Conservation (phyloP, 2,888 invertebrate species). For the Electrophaes corylata region DNA sequence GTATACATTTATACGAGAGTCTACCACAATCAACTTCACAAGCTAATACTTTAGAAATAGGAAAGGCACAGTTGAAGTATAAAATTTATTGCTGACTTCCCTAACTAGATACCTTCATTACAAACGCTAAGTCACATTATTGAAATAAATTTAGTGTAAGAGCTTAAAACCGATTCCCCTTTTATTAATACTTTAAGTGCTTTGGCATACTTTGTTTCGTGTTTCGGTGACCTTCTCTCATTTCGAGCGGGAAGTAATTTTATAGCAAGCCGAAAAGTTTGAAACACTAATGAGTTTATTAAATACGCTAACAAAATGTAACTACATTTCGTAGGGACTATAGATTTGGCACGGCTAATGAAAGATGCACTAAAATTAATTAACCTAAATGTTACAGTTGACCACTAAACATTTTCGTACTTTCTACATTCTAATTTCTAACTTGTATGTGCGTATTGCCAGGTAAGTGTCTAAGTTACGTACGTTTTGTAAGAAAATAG, state of each 20-base stretch:
- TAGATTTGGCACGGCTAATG: conserved; percentile 75
- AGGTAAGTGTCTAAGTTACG: conserved; percentile 71
- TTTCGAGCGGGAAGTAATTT: conserved; percentile 43
- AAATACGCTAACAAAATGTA: conserved; percentile 44
- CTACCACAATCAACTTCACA: conserved; percentile 74
- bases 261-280: conserved; percentile 45
- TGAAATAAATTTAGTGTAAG: conserved; percentile 47
- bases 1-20: conserved; percentile 72
- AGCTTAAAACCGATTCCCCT: conserved; percentile 42
- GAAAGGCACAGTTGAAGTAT: conserved; percentile 85
- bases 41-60: conserved; percentile 83
- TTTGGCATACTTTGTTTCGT: conserved; percentile 46
- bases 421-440: conserved; percentile 59
- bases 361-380: conserved; percentile 48
- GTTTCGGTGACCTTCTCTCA: conserved; percentile 34
- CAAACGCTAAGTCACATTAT: conserved; percentile 46
- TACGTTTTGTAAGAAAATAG: conserved; percentile 81
- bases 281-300: conserved; percentile 42
- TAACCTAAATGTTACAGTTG: conserved; percentile 43
- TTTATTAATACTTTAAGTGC: conserved; percentile 41
- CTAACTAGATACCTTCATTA: conserved; percentile 71
- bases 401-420: conserved; percentile 44
- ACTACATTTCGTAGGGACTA: conserved; percentile 42
- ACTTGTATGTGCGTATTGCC: conserved; percentile 73
- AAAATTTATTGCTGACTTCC: conserved; percentile 83